A percentile compares a stretch with the other conserved stretches of the same genome.
Conservation (phyloP, 2,113 vertebrate genomes). For the Turdus rufiventris region DNA sequence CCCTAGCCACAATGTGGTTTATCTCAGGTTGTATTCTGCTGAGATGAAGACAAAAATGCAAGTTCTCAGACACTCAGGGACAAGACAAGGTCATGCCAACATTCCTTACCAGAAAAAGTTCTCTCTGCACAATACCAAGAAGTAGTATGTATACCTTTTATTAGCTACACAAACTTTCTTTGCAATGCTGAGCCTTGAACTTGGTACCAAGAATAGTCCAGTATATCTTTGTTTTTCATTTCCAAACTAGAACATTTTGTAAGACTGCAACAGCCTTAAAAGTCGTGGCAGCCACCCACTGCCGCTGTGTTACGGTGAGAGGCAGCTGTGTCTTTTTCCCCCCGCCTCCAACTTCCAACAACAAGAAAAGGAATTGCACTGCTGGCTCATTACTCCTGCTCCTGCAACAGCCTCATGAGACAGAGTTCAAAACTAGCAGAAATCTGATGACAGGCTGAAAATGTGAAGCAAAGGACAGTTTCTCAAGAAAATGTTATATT, state of each 20-base stretch:
- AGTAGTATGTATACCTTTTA: background rate
- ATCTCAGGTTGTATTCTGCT: background rate
- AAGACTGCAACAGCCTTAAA: background rate
- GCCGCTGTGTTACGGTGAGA: background rate
- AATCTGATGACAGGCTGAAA: conserved; percentile 10
- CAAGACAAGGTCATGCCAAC: background rate
- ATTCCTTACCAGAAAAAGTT: background rate
- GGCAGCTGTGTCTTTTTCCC: rapidly evolving
- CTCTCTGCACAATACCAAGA: background rate
- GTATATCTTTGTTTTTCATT: background rate
- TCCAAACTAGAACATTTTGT: background rate
- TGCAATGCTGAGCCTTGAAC: background rate
- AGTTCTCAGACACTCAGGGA: background rate
- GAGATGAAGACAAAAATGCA: background rate
- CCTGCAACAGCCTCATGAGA: background rate
- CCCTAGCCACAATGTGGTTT: background rate
- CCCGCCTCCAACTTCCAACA: background rate
- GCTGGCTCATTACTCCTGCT: background rate
- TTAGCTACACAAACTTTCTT: background rate
- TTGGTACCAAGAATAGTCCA: background rate
- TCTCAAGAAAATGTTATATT: background rate
- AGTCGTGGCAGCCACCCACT: background rate
- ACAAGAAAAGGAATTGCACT: background rate
- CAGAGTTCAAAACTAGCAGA: background rate
- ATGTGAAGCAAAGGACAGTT: background rate